Evolutionary conservation across 1,140 invertebrate genomes (phyloP), one percentile per base, ranked within the genome.

Genomic region (Rhagoletis pomonella): DNA sequence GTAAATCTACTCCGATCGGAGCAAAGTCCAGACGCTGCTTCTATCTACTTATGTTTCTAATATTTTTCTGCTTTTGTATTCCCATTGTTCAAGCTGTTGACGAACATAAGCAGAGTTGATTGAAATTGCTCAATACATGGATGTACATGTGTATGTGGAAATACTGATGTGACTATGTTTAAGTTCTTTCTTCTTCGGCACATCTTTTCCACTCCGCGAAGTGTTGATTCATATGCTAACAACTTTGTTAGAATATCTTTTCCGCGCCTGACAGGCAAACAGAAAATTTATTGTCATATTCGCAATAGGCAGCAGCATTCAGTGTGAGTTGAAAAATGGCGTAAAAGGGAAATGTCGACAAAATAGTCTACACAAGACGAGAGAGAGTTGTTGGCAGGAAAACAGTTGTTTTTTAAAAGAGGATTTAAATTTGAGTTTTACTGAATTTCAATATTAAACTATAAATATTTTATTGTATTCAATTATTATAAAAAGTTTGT

Each of bases 261-360:
- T 14, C 73, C 47, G 5, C 67, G 10, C 1, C n/a, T 55, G 73
- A 81, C 73, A 81, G 55, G 73, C 73, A 47, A 81, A 55, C 47
- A 44, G 73, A 47, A 81, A 81, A 81, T 81, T 81, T 81, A 81
- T 81, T 81, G 73, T 81, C 73, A 55, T 81, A 44, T 81, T 81
- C 9, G 47, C 73, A 81, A 81, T 81, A 55, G 55, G 73, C 47
- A 81, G 73, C 50, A 29, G 29, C 47, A 81, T 19, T 81, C 47
- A 81, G 73, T 81, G 9, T 81, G 47, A 50, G 12, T 4, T 2
- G n/a, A 17, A 67, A n/a, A 67, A 67, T 67, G n/a, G n/a, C 17
- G 3, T 7, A 58, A 69, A 44, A 69, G 5, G 12, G 14, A 44
- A 44, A 14, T 9, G 12, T 4, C 4, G n/a, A 69, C 6, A 4